These are phyloP conservation scores for Zaprionus gabonicus DNA, from an alignment of 1,140 invertebrate species.

Conservation along the genomic window DNA sequence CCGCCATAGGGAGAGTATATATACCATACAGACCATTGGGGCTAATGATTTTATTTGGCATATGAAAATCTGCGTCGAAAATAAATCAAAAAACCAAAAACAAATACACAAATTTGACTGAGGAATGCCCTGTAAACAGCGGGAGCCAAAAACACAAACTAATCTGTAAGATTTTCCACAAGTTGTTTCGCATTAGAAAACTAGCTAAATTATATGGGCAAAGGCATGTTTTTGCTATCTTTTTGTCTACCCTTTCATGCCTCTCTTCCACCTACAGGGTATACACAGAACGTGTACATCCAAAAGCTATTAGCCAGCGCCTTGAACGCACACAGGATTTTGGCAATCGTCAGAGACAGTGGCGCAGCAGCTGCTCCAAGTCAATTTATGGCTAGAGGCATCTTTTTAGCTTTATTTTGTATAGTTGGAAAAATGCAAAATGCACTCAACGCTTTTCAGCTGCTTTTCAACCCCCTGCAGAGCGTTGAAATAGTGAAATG, in stretches of 20 bases:
- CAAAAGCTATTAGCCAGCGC: slow-evolving; percentile 39
- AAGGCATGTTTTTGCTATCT: background rate
- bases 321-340: slow-evolving; percentile 31
- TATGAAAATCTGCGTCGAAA: slow-evolving; percentile 35
- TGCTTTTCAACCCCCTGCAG: slow-evolving; percentile 34
- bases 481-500: slow-evolving; percentile 30
- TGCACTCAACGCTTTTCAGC: slow-evolving; percentile 55
- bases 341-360: slow-evolving; percentile 16
- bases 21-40: background rate
- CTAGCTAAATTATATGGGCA: background rate
- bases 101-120: slow-evolving; percentile 18
- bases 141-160: background rate
- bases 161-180: background rate
- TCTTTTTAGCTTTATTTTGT: slow-evolving; percentile 15
- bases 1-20: slow-evolving; percentile 1
- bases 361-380: slow-evolving; percentile 9
- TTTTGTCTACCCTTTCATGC: background rate
- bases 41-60: slow-evolving; percentile 37
- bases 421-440: slow-evolving; percentile 25
- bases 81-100: slow-evolving; percentile 30
- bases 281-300: slow-evolving; percentile 14
- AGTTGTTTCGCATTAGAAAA: background rate
- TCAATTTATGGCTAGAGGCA: slow-evolving; percentile 29
- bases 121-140: slow-evolving; percentile 15
- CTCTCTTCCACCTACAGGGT: slow-evolving; percentile 3